phyloP scores from a whole-genome alignment of 1,140 invertebrate species.

The Aporrectodea caliginosa region DNA sequence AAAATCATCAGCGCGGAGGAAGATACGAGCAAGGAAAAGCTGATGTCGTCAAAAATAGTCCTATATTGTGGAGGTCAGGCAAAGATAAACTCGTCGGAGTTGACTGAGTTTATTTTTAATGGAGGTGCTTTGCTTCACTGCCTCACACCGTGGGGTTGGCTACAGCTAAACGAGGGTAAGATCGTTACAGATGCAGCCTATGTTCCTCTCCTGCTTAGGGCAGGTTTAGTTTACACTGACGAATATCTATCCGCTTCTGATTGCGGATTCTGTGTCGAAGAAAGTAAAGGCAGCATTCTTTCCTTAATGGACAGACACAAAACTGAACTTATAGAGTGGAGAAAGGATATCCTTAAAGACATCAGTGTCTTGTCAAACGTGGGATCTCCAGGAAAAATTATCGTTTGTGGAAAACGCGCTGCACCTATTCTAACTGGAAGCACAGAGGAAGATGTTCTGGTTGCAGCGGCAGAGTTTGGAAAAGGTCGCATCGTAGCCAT shows the following conservation, averaged over 20 bases:
- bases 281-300: no score
- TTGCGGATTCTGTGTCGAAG: no score
- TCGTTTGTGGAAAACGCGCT: constrained; percentile 17
- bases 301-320: no score
- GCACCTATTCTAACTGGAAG: constrained; percentile 16
- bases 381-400: constrained; percentile 17
- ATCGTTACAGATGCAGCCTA: constrained; percentile 17
- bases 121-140: constrained; percentile 24
- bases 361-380: constrained; percentile 7
- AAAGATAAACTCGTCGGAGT: no score
- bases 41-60: no score
- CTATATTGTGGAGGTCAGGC: no score
- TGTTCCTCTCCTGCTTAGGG: background rate
- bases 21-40: no score
- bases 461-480: no score
- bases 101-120: constrained; percentile 20
- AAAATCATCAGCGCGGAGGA: no score
- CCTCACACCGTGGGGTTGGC: constrained; percentile 28
- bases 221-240: constrained; percentile 15
- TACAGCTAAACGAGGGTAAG: constrained; percentile 23
- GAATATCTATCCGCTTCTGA: no score
- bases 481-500: no score
- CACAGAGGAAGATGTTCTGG: constrained; percentile 16
- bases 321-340: no score
- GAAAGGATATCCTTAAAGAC: constrained; percentile 16